Evolutionary conservation across 2,113 vertebrate genomes (phyloP).

Genomic region (Salvelinus alpinus): DNA sequence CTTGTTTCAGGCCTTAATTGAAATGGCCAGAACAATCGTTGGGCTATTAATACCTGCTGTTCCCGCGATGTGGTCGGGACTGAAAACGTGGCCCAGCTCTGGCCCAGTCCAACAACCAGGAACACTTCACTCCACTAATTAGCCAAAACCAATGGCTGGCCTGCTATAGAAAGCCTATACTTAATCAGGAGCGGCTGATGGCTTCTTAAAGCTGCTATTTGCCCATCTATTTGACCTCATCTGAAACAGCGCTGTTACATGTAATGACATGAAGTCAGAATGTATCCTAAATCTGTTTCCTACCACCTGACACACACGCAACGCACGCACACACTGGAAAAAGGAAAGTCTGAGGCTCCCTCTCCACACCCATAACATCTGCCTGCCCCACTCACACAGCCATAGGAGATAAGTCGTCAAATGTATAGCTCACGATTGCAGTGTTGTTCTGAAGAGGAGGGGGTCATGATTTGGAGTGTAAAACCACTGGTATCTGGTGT

Average conservation of each 20-base stretch:
- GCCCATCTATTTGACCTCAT: slow-evolving; percentile 5
- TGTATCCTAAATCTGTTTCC: background rate
- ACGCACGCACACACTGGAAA: background rate
- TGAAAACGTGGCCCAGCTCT: slow-evolving; percentile 32
- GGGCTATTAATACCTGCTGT: background rate
- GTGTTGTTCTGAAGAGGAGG: background rate
- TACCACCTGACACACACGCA: no score
- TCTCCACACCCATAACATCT: slow-evolving; percentile 24
- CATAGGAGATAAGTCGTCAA: slow-evolving; percentile 32
- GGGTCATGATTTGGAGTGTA: background rate
- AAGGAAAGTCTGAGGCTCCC: slow-evolving; percentile 18
- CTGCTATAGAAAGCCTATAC: slow-evolving; percentile 28
- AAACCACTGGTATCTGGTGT: no score
- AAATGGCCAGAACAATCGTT: background rate
- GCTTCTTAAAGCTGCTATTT: slow-evolving; percentile 24
- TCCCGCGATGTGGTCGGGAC: background rate
- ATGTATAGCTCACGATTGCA: slow-evolving; percentile 24
- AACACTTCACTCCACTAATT: slow-evolving; percentile 24
- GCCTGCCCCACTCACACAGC: slow-evolving; percentile 19
- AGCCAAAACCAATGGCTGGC: slow-evolving; percentile 30
- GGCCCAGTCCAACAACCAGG: slow-evolving; percentile 11
- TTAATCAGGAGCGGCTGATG: slow-evolving; percentile 27
- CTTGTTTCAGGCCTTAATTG: background rate
- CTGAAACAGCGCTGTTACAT: slow-evolving; percentile 5
- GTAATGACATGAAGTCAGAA: background rate